A percentile compares a stretch with the other conserved stretches of the same genome.
Evolutionary conservation across 30 jellyfish, hydroid and myxozoan genomes (phyloP).

Genomic region (Rhopilema esculentum): DNA sequence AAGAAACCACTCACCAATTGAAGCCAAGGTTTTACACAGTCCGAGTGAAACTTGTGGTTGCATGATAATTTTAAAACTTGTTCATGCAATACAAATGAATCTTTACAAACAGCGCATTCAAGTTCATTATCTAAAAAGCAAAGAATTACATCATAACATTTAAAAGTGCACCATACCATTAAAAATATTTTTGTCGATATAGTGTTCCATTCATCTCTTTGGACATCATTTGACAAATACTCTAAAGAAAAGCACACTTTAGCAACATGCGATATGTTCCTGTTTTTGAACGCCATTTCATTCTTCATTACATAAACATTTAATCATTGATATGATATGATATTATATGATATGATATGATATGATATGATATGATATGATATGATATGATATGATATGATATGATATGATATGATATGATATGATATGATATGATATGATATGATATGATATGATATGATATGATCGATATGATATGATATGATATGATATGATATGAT

Average conservation of each 20-base stretch:
- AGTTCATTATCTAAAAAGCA: constrained; percentile 56
- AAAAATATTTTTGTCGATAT: no score
- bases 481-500: background rate
- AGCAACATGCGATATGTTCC: no score
- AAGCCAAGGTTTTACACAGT: constrained; percentile 95
- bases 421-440: background rate
- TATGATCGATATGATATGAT: background rate
- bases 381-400: background rate
- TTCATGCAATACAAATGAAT: constrained; percentile 66
- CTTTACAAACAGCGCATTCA: constrained; percentile 95
- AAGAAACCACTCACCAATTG: constrained; percentile 78
- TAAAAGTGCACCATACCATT: no score
- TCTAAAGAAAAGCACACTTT: no score
- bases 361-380: background rate
- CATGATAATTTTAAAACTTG: constrained; percentile 82
- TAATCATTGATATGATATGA: no score
- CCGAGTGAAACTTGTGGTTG: constrained; percentile 79
- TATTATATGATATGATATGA: no score
- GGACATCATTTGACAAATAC: no score
- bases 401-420: background rate
- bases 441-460: background rate
- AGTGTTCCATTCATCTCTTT: no score
- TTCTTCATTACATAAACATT: no score
- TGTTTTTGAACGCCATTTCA: no score
- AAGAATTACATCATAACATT: background rate